Evolutionary conservation across 2,888 invertebrate genomes (phyloP).

Genomic region (Andrena hattorfiana): DNA sequence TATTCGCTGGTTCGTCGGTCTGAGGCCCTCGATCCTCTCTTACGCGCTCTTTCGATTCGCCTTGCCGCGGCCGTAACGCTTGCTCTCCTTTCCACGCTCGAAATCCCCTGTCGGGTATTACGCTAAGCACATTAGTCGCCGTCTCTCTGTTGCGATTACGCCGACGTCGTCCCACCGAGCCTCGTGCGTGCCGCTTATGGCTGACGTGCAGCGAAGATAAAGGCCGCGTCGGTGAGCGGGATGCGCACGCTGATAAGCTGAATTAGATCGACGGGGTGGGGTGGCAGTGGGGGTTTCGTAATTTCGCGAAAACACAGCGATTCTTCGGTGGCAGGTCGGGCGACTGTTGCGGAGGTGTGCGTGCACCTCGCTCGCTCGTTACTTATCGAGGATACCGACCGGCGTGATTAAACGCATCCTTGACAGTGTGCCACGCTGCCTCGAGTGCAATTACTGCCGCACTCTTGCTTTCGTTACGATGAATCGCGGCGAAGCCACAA

Average conservation of each 20-base stretch:
- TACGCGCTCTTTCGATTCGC: constrained; percentile 27
- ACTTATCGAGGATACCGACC: constrained; percentile 37
- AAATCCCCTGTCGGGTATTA: constrained; percentile 69
- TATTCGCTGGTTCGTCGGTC: neutral
- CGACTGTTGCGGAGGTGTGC: too few relatives aligned
- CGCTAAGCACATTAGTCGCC: constrained; percentile 74
- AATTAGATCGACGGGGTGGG: constrained; percentile 38
- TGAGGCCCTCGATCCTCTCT: constrained; percentile 8
- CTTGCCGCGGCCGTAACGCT: constrained; percentile 19
- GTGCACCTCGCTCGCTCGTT: constrained; percentile 3
- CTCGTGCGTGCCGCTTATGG: constrained; percentile 60
- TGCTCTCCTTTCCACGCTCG: constrained; percentile 46
- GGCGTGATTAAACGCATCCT: constrained; percentile 33
- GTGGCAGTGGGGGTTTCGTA: constrained; percentile 11
- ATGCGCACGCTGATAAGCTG: constrained; percentile 32
- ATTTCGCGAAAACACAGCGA: constrained; percentile 39
- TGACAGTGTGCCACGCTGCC: constrained; percentile 1
- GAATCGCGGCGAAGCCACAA: constrained; percentile 11
- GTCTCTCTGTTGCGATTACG: constrained; percentile 62
- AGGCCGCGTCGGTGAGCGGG: constrained; percentile 39
- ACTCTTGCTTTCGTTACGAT: constrained; percentile 10
- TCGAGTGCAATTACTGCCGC: constrained; percentile 14
- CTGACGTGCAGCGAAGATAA: constrained; percentile 53
- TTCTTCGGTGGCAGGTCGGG: neutral
- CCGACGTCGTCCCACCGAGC: constrained; percentile 59